Conservation (phyloP, 2,113 vertebrate species). For the Phaethornis superciliosus region DNA sequence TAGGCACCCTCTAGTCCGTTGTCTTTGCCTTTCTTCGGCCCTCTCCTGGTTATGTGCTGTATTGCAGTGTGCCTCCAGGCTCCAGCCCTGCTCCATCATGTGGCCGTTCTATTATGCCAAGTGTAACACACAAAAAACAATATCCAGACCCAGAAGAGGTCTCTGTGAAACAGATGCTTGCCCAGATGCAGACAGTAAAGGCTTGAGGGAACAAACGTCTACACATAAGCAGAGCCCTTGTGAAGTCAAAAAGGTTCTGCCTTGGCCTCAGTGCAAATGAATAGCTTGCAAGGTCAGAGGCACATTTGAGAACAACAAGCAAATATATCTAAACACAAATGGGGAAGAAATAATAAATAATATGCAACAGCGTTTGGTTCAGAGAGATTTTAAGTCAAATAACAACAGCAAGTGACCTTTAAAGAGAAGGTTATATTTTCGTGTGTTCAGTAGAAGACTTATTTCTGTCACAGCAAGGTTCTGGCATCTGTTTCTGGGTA, state of each 20-base stretch:
- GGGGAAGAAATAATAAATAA: not conserved
- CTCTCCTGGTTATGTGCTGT: not conserved
- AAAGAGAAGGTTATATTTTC: not conserved
- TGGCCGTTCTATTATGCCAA: not conserved
- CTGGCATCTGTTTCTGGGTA: not conserved
- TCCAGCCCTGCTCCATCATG: fast-evolving
- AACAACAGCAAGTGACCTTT: conserved; percentile 18
- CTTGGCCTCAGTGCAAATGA: not conserved
- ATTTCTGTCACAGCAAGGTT: not conserved
- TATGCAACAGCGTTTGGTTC: not conserved
- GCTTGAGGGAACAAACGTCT: not conserved
- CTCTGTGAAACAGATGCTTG: not conserved
- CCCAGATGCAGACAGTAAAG: not conserved
- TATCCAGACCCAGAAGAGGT: not conserved
- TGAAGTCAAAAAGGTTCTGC: not conserved
- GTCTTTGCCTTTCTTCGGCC: not conserved
- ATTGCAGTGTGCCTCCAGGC: not conserved
- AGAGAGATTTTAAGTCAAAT: conserved; percentile 2
- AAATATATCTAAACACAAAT: not conserved
- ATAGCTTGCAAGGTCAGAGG: not conserved
- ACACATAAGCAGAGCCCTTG: not conserved
- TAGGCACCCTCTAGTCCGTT: not conserved
- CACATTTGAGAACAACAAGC: not conserved
- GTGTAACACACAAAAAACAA: not conserved
- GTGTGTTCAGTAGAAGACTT: not conserved